phyloP scores from a whole-genome alignment of 1,140 invertebrate genomes.

The Panagrolaimus sp. region DNA sequence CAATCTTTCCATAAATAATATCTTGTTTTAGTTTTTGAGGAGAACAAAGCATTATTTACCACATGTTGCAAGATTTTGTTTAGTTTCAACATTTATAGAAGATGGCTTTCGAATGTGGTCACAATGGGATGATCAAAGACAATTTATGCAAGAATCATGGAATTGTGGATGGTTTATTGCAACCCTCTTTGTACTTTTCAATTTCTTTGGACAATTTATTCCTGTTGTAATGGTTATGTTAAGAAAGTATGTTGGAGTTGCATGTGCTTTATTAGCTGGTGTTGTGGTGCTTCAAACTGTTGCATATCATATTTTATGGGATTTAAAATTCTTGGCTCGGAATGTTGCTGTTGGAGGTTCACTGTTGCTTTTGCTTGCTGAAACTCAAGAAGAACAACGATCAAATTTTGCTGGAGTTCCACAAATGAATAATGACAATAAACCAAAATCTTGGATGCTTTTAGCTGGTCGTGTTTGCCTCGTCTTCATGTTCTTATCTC shows the following conservation, averaged over 20 bases:
- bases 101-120: conserved; percentile 98
- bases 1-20: not conserved
- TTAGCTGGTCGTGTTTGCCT: conserved; percentile 86
- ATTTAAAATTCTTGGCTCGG: conserved; percentile 81
- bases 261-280: conserved; percentile 86
- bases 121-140: conserved; percentile 94
- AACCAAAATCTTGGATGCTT: conserved; percentile 93
- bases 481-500: conserved; percentile 96
- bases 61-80: conserved; percentile 84
- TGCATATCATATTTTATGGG: conserved; percentile 79
- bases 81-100: conserved; percentile 98
- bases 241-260: conserved; percentile 84
- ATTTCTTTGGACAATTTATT: conserved; percentile 87
- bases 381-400: conserved; percentile 68
- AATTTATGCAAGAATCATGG: conserved; percentile 94
- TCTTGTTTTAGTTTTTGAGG: conserved; percentile 44
- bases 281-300: conserved; percentile 84
- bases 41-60: conserved; percentile 79
- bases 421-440: conserved; percentile 81
- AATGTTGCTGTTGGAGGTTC: conserved; percentile 93
- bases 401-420: conserved; percentile 97
- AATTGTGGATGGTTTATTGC: conserved; percentile 87
- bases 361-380: conserved; percentile 84
- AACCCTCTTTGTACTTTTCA: conserved; percentile 83
- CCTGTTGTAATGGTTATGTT: conserved; percentile 76